phyloP scores from a whole-genome alignment of 2,113 vertebrate species.

The Lophius piscatorius region DNA sequence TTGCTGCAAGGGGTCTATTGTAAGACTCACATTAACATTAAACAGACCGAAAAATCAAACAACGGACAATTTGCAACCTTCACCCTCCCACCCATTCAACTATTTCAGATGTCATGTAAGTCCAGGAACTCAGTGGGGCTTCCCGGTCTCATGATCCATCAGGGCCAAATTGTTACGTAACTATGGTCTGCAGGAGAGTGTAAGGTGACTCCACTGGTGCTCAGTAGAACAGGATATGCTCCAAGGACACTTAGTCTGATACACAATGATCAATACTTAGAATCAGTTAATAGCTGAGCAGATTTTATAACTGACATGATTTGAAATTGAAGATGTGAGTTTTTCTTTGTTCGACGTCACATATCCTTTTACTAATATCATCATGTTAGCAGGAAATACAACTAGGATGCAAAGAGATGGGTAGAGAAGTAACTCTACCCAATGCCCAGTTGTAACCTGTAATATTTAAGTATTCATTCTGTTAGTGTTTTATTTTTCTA shows the following conservation, averaged over 20 bases:
- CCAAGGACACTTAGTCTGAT: not conserved
- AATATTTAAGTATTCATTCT: too few relatives aligned
- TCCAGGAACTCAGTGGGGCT: slow-evolving; percentile 13
- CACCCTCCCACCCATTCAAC: slow-evolving; percentile 32
- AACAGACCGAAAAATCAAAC: not conserved
- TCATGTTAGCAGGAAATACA: not conserved
- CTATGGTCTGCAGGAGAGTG: slow-evolving; percentile 1
- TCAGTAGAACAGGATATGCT: slow-evolving; percentile 4
- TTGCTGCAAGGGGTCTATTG: not conserved
- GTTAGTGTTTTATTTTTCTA: too few relatives aligned
- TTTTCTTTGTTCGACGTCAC: too few relatives aligned
- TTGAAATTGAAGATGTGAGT: too few relatives aligned
- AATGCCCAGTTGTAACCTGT: too few relatives aligned
- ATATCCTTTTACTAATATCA: not conserved
- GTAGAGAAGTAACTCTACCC: not conserved
- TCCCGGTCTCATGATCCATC: slow-evolving; percentile 10
- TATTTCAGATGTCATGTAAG: slow-evolving; percentile 33
- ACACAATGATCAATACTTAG: not conserved
- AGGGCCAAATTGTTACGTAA: slow-evolving; percentile 19
- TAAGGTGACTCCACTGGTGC: slow-evolving; percentile 5
- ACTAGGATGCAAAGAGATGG: not conserved
- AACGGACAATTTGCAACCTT: not conserved
- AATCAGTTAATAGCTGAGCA: not conserved
- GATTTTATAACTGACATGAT: not conserved
- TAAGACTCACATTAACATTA: not conserved